Conservation (phyloP, 2,888 invertebrate species). For the Epinotia nisella region DNA sequence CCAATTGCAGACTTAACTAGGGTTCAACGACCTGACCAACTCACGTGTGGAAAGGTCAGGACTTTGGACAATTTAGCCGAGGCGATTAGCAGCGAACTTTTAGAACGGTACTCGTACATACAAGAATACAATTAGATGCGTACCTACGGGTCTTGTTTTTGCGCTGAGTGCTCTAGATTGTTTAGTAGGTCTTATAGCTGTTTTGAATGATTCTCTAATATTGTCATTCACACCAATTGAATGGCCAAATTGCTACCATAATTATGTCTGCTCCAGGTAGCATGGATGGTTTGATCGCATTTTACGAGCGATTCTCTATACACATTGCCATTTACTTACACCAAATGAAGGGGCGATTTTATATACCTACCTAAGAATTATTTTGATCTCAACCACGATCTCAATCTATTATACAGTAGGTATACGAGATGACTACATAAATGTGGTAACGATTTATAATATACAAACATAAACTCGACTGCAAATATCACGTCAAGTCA, state of each 20-base stretch:
- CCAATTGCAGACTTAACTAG: constrained; percentile 41
- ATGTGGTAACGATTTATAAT: background rate
- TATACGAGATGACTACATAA: background rate
- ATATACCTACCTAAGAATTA: no score
- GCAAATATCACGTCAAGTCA: background rate
- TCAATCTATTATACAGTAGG: no score
- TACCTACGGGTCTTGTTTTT: background rate
- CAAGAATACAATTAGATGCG: constrained; percentile 11
- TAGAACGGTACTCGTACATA: constrained; percentile 11
- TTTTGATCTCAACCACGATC: no score
- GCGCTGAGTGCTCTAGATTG: background rate
- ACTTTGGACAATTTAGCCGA: constrained; percentile 51
- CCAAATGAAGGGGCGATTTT: no score
- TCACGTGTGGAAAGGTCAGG: constrained; percentile 62
- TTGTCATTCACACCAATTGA: background rate
- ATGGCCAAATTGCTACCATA: no score
- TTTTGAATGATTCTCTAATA: background rate
- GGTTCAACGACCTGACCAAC: constrained; percentile 57
- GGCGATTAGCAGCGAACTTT: constrained; percentile 30
- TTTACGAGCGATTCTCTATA: no score
- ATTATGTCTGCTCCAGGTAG: no score
- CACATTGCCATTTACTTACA: no score
- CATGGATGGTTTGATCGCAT: no score
- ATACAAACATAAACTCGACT: background rate
- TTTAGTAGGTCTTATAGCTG: background rate